Evolutionary conservation across 2,113 vertebrate species (phyloP).

Genomic region (Cochlearius cochlearius): DNA sequence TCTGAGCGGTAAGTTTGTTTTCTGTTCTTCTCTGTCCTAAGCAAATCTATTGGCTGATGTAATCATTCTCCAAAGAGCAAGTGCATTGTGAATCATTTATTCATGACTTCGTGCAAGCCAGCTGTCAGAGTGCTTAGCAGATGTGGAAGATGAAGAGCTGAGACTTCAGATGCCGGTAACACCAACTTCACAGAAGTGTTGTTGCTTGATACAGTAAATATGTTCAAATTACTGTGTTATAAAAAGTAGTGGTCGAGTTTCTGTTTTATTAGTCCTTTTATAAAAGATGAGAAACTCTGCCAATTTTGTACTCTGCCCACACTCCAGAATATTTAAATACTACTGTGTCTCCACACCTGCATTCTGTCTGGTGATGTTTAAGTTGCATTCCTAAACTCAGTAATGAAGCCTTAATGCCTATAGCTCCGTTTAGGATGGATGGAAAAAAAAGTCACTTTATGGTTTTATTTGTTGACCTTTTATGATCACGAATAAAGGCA

Average conservation of each 20-base stretch:
- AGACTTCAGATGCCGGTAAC: background rate
- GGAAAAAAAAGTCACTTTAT: background rate
- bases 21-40: background rate
- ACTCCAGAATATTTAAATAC: background rate
- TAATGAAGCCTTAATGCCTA: background rate
- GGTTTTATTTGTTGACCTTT: background rate
- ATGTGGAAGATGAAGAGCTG: background rate
- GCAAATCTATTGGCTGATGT: background rate
- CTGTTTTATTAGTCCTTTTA: background rate
- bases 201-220: background rate
- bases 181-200: background rate
- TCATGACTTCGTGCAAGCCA: background rate
- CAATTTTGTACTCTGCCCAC: background rate
- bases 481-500: background rate
- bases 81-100: constrained; percentile 16
- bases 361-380: background rate
- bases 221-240: background rate
- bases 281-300: background rate
- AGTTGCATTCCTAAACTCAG: background rate
- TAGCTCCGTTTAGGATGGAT: background rate
- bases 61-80: constrained; percentile 8
- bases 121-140: background rate
- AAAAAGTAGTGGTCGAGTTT: background rate
- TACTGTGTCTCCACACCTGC: background rate
- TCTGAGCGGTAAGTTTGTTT: background rate